Conservation (phyloP, 2,797 vertebrate species). For the Staurois parvus region DNA sequence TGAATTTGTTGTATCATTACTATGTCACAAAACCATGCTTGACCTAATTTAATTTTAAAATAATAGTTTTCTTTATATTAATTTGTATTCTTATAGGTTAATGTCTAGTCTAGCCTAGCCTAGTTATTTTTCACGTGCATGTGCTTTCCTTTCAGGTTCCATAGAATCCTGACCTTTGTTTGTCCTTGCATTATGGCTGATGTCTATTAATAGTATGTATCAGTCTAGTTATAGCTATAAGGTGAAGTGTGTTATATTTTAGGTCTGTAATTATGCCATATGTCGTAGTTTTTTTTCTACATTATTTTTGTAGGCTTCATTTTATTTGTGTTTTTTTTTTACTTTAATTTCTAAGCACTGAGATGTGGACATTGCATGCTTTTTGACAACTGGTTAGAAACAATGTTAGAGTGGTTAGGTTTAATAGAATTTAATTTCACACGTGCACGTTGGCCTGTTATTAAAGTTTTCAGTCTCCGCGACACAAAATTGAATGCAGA, state of each 20-base stretch:
- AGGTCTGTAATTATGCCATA: not conserved
- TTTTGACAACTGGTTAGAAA: slow-evolving; percentile 30
- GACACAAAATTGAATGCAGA: slow-evolving; percentile 73
- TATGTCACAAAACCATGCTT: no score
- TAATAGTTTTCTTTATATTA: no score
- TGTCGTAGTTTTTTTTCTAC: not conserved
- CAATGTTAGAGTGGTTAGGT: slow-evolving; percentile 29
- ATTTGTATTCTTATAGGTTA: no score
- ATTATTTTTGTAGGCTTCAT: no score
- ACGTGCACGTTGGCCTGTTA: slow-evolving; percentile 74
- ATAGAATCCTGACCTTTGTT: not conserved
- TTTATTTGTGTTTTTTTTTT: not conserved
- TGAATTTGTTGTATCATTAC: no score
- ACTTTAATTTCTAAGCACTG: slow-evolving; percentile 6
- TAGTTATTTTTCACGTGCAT: not conserved
- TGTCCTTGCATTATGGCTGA: not conserved
- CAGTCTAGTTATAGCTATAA: not conserved
- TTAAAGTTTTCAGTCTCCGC: slow-evolving; percentile 76
- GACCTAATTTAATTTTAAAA: no score
- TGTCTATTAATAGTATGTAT: not conserved
- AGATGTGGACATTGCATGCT: slow-evolving; percentile 8
- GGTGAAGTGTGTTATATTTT: not conserved
- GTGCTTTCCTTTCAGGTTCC: not conserved
- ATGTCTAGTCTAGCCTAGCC: no score
- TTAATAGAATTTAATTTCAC: slow-evolving; percentile 70